A percentile compares a stretch with the other conserved stretches of the same genome.
Conservation (phyloP, 2,888 invertebrate genomes). For the Nemapogon koenigi region DNA sequence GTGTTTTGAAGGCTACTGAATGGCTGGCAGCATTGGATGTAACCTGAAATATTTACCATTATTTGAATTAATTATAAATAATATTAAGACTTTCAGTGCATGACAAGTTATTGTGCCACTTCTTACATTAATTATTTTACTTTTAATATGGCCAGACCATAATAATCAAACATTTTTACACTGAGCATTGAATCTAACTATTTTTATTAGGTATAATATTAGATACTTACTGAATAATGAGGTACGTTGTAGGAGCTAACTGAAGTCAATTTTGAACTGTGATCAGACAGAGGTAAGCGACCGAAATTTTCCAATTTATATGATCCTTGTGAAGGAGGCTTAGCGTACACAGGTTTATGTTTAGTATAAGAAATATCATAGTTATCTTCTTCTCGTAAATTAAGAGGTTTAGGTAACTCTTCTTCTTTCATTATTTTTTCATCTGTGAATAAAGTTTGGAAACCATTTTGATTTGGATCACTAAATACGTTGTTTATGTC, state of each 20-base stretch:
- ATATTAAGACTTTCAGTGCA: too few species aligned
- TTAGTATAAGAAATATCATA: constrained; percentile 35
- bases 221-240: constrained; percentile 53
- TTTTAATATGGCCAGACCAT: too few species aligned
- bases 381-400: constrained; percentile 33
- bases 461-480: neutral
- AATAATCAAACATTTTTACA: too few species aligned
- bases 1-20: too few species aligned
- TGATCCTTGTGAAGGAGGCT: constrained; percentile 23
- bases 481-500: neutral
- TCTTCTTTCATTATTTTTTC: constrained; percentile 27
- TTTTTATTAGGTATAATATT: constrained; percentile 11
- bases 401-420: constrained; percentile 33
- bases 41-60: constrained; percentile 41
- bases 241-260: constrained; percentile 52
- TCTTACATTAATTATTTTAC: too few species aligned
- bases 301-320: constrained; percentile 45
- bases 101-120: too few species aligned
- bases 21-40: constrained; percentile 22
- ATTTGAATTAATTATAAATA: too few species aligned
- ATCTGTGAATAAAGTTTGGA: constrained; percentile 21
- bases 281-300: constrained; percentile 41
- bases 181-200: neutral
- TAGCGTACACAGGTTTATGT: constrained; percentile 33
- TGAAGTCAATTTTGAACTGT: constrained; percentile 35